These are phyloP conservation scores for Whitmania pigra DNA, from an alignment of 1,140 invertebrate genomes.

Conservation along the genomic window DNA sequence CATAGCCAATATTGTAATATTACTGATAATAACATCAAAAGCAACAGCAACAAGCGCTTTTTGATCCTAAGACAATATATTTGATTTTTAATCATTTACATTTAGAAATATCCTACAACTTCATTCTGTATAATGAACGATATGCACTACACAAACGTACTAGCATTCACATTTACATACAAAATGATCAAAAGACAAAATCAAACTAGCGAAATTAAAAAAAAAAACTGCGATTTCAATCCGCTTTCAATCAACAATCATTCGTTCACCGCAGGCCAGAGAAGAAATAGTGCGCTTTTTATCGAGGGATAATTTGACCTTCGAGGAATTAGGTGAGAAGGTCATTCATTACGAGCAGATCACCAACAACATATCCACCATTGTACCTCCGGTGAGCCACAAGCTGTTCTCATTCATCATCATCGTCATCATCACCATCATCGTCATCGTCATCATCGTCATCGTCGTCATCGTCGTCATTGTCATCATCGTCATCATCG, in stretches of 20 bases:
- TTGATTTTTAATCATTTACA: too few relatives aligned
- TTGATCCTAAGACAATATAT: too few relatives aligned
- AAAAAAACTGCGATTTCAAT: too few relatives aligned
- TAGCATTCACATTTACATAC: too few relatives aligned
- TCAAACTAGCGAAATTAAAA: too few relatives aligned
- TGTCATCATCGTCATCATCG: neutral
- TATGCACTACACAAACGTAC: too few relatives aligned
- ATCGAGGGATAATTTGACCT: neutral
- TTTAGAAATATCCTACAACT: too few relatives aligned
- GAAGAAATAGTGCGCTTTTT: neutral
- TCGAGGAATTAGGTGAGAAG: neutral
- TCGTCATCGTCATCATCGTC: neutral
- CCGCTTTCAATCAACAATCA: neutral
- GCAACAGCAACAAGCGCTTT: too few relatives aligned
- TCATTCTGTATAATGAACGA: too few relatives aligned
- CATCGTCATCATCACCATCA: neutral
- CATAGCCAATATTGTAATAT: too few relatives aligned
- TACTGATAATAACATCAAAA: too few relatives aligned
- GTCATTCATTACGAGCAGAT: neutral
- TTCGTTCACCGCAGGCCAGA: neutral
- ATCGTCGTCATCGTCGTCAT: neutral
- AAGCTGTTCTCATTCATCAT: neutral
- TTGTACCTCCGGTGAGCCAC: neutral
- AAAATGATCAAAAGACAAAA: neutral
- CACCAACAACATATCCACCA: neutral